Base-by-base conservation (phyloP, 2,797 vertebrate species). In the Selene dorsalis region DNA sequence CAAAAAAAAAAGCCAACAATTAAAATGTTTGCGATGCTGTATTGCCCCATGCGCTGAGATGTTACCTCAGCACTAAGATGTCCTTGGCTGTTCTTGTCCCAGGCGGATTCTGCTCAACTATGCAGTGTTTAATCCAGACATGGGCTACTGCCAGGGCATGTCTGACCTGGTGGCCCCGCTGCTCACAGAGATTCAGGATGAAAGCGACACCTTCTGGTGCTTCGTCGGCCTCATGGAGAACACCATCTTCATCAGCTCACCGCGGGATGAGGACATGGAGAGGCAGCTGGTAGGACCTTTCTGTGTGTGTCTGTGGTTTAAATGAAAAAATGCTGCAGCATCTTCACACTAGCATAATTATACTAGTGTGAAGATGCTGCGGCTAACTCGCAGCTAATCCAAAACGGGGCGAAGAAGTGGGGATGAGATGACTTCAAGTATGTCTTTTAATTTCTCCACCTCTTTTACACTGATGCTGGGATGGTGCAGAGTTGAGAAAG, bases 141-240 rank as follows among this genome's bases (percentile, higher is more conserved):
- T 96, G 81, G 98, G 98, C 65, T 99, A 99, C 94, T 98, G 97
- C 84, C 98, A 99, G 92, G 98, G 98, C 75, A 99, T 99, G 98
- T 99, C 98, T 0, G 98, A 99, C 93, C 95, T 99, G 89, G 96
- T 99, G 89, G 98, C 98, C n/a, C 98, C 98, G 0, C 93, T 99
- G 84, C 95, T 99, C 90, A 95, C 97, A 0, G 98, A 99, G 93
- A 94, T 99, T 86, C 94, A 97, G 84, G 98, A 99, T 24, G 97
- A 99, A 88, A 97, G 98, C 0, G 98, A 99, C 93, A 98, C 98
- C 35, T 99, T 99, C 94, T 99, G 98, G 98, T 99, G 98, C 93
- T 99, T 99, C 16, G 98, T 99, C 14, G 98, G 98, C 39, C 78
- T 99, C 91, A 99, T 99, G 98, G 98, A 99, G 94, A 98, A 99